Evolutionary conservation across 2,113 vertebrate species (phyloP).

Genomic region (Tragelaphus buxtoni): DNA sequence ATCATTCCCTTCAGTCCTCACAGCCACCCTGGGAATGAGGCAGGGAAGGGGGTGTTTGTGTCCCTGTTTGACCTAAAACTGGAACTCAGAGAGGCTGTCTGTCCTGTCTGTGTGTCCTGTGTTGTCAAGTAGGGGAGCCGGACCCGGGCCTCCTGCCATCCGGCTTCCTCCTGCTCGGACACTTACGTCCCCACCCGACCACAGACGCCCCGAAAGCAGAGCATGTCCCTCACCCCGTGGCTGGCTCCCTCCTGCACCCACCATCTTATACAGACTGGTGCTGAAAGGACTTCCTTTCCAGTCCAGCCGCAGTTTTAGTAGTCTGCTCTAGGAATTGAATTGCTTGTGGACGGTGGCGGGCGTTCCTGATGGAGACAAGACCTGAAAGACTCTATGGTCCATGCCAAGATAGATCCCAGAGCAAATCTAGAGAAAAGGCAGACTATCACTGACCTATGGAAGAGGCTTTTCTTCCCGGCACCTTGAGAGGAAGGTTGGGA

Average conservation of each 20-base stretch:
- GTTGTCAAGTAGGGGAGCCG: not conserved
- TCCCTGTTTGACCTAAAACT: not conserved
- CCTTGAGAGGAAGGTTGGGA: not conserved
- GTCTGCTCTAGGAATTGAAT: not conserved
- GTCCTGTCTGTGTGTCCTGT: not conserved
- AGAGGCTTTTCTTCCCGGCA: not conserved
- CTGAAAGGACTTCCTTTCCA: not conserved
- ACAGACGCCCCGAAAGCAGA: not conserved
- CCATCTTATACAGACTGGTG: not conserved
- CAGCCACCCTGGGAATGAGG: not conserved
- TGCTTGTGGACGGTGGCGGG: not conserved
- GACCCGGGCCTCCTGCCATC: not conserved
- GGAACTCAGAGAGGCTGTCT: not conserved
- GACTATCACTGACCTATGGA: not conserved
- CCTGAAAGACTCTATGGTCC: not conserved
- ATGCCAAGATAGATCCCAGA: not conserved
- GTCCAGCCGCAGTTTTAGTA: not conserved
- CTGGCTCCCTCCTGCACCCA: not conserved
- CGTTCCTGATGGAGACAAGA: not conserved
- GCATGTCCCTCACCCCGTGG: not conserved
- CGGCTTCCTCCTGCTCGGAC: not conserved
- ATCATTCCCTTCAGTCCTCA: not conserved
- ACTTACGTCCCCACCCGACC: rapidly evolving
- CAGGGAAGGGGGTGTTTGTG: not conserved
- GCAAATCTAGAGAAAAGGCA: not conserved